Conservation (phyloP, 2,113 vertebrate species). For the Thinocorus orbignyianus region DNA sequence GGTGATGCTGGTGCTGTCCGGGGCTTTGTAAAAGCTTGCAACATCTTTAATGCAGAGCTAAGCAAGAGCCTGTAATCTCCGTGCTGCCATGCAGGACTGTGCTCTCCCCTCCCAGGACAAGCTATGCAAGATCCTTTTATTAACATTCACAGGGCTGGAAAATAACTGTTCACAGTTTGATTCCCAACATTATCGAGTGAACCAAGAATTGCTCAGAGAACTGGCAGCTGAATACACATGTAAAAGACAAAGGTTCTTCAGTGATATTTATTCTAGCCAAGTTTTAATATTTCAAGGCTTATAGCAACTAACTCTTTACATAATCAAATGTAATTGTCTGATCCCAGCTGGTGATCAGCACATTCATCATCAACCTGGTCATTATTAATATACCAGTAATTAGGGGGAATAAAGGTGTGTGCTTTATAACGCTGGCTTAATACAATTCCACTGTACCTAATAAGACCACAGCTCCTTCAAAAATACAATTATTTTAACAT, state of each 20-base stretch:
- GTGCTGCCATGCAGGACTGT: not conserved
- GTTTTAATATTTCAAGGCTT: slow-evolving; percentile 65
- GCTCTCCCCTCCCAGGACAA: slow-evolving; percentile 36
- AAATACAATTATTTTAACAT: slow-evolving; percentile 61
- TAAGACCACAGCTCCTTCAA: slow-evolving; percentile 38
- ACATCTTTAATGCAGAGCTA: slow-evolving; percentile 7
- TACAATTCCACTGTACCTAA: slow-evolving; percentile 30
- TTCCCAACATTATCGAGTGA: slow-evolving; percentile 8
- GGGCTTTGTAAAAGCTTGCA: not conserved
- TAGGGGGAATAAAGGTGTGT: slow-evolving; percentile 43
- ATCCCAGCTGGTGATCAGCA: slow-evolving; percentile 60
- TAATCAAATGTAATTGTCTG: slow-evolving; percentile 55
- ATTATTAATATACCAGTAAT: slow-evolving; percentile 62
- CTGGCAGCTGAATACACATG: slow-evolving; percentile 51
- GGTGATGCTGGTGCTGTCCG: not conserved
- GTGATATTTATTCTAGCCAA: slow-evolving; percentile 61
- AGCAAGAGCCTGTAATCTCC: slow-evolving; percentile 42
- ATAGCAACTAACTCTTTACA: slow-evolving; percentile 54
- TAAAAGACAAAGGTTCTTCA: slow-evolving; percentile 64
- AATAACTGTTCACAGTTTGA: slow-evolving; percentile 61
- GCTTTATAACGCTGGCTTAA: slow-evolving; percentile 35
- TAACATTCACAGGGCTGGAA: slow-evolving; percentile 52
- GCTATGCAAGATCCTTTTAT: slow-evolving; percentile 63
- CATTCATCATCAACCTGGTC: slow-evolving; percentile 60
- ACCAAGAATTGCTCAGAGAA: slow-evolving; percentile 45